phyloP scores from a whole-genome alignment of 2,888 invertebrate species.

The Unio pictorum region DNA sequence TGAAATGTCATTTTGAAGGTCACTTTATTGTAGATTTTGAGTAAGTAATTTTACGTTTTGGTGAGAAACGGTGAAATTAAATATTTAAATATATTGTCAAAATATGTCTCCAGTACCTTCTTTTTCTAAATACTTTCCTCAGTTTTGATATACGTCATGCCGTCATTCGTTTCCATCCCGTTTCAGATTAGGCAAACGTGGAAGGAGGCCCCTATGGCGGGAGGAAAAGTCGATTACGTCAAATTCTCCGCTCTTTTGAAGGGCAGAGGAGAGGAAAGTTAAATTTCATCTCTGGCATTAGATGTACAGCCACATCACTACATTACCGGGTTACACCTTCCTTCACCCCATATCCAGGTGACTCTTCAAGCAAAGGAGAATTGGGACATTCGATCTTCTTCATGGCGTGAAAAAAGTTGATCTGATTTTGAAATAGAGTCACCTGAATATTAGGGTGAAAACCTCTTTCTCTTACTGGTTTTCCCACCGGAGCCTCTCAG shows the following conservation, averaged over 20 bases:
- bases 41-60: no score
- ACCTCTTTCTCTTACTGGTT: conserved; percentile 26
- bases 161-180: conserved; percentile 6
- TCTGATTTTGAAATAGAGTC: conserved; percentile 22
- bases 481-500: conserved; percentile 47
- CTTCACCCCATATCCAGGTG: conserved; percentile 14
- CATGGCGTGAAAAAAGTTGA: neutral
- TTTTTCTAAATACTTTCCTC: neutral
- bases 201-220: conserved; percentile 73
- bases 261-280: conserved; percentile 72
- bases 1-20: no score
- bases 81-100: no score
- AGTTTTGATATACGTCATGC: neutral
- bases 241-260: conserved; percentile 73
- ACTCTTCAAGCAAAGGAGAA: conserved; percentile 7
- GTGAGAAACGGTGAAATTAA: no score
- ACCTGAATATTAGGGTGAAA: conserved; percentile 35
- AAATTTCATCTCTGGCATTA: no score
- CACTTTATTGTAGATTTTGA: no score
- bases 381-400: conserved; percentile 5
- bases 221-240: conserved; percentile 73
- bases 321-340: conserved; percentile 10
- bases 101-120: neutral
- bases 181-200: conserved; percentile 70
- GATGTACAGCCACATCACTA: conserved; percentile 12